These are phyloP conservation scores for Chrysomallon squamiferum DNA, from an alignment of 1,140 invertebrate species.

Conservation along the genomic window DNA sequence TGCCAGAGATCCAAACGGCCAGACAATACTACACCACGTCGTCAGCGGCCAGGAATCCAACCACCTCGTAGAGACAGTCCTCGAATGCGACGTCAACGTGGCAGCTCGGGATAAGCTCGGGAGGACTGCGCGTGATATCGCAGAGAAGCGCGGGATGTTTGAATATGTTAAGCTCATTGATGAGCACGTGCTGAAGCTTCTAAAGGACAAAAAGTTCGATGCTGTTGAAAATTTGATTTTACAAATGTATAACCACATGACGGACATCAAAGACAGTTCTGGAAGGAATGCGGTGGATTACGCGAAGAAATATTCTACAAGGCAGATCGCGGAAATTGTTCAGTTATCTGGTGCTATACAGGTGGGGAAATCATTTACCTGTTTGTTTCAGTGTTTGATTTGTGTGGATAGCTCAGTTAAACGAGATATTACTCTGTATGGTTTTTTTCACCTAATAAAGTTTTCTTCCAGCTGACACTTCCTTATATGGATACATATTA, in stretches of 20 bases:
- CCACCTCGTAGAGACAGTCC: conserved; percentile 6
- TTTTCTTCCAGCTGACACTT: no score
- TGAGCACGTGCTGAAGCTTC: conserved; percentile 16
- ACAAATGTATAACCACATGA: conserved; percentile 17
- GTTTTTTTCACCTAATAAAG: no score
- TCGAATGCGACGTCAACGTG: conserved; percentile 16
- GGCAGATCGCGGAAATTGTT: conserved; percentile 20
- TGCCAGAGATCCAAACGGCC: conserved; percentile 13
- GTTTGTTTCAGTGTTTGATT: no score
- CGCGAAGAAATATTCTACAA: conserved; percentile 18
- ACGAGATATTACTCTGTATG: no score
- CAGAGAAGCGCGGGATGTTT: background rate
- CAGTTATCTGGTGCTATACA: conserved; percentile 15
- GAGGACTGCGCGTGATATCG: conserved; percentile 23
- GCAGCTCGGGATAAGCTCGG: conserved; percentile 22
- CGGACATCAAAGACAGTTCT: conserved; percentile 16
- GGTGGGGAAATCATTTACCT: conserved; percentile 9
- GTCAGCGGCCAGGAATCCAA: conserved; percentile 19
- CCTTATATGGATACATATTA: no score
- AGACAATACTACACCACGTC: conserved; percentile 22
- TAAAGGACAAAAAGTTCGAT: conserved; percentile 21
- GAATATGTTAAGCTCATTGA: conserved; percentile 19
- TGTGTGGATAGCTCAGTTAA: no score
- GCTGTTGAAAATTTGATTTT: conserved; percentile 19
- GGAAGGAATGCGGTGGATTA: conserved; percentile 13